Percentiles rank a stretch among this genome's conserved stretches.
These are phyloP conservation scores for Salvelinus namaycush DNA, from an alignment of 2,113 vertebrate species.

Conservation along the genomic window DNA sequence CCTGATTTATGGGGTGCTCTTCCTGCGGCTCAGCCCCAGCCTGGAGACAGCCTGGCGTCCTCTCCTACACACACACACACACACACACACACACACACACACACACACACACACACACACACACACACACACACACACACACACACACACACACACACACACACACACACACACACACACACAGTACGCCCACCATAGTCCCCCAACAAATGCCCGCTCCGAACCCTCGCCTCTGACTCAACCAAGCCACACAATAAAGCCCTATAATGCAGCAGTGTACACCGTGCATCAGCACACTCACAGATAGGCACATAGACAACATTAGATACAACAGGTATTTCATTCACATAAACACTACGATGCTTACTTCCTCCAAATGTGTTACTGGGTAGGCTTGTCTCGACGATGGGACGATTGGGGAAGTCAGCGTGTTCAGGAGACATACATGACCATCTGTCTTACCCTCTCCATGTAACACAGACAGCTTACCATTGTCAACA, in stretches of 20 bases:
- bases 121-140: conserved; percentile 15
- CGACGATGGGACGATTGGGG: too few relatives aligned
- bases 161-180: background rate
- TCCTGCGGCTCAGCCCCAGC: conserved; percentile 86
- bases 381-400: too few relatives aligned
- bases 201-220: background rate
- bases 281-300: too few relatives aligned
- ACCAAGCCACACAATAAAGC: background rate
- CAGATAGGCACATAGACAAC: too few relatives aligned
- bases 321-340: too few relatives aligned
- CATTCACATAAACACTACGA: too few relatives aligned
- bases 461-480: background rate
- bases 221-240: background rate
- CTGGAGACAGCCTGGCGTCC: conserved; percentile 90
- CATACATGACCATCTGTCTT: background rate
- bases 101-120: conserved; percentile 11
- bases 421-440: background rate
- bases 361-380: too few relatives aligned
- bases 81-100: conserved; percentile 18
- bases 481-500: background rate
- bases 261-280: background rate
- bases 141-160: background rate
- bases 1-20: conserved; percentile 89
- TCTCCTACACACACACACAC: conserved; percentile 51
- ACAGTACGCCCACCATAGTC: background rate